Percentiles rank a stretch among this genome's conserved stretches.
These are phyloP conservation scores for Phalacrocorax pelagicus DNA, from an alignment of 2,113 vertebrate species.

Conservation along the genomic window DNA sequence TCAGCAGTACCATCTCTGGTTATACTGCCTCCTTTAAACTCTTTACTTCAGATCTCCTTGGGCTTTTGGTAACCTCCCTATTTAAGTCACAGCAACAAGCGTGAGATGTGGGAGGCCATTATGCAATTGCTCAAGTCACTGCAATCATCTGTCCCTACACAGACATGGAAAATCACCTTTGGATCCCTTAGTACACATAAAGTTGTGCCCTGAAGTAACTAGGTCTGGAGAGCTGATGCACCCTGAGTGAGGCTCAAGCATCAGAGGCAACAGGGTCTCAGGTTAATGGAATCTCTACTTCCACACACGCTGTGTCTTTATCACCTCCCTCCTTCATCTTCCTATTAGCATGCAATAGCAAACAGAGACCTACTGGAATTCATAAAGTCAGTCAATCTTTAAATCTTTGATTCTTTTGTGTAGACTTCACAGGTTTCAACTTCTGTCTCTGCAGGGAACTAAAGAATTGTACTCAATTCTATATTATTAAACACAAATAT, in stretches of 20 bases:
- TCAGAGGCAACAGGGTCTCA: conserved; percentile 23
- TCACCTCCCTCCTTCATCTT: conserved; percentile 13
- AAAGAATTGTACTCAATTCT: conserved; percentile 34
- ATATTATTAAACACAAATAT: conserved; percentile 44
- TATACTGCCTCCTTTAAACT: background rate
- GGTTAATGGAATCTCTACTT: conserved; percentile 38
- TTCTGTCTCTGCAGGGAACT: conserved; percentile 43
- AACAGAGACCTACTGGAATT: conserved; percentile 16
- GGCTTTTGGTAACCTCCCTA: background rate
- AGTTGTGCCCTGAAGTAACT: background rate
- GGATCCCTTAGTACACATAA: background rate
- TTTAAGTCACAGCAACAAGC: background rate
- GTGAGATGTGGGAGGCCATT: background rate
- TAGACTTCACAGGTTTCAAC: conserved; percentile 35
- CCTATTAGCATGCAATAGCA: conserved; percentile 48
- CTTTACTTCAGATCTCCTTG: background rate
- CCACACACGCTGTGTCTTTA: conserved; percentile 1
- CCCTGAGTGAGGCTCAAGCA: background rate
- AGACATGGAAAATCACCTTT: background rate
- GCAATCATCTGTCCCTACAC: background rate
- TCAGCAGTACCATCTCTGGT: background rate
- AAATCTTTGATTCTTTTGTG: conserved; percentile 42
- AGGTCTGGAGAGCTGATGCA: background rate
- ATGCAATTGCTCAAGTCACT: background rate
- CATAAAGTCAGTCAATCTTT: conserved; percentile 25